Percentiles rank a stretch among this genome's conserved stretches.
Evolutionary conservation across 2,888 invertebrate genomes (phyloP).

Genomic region (Notodonta dromedarius): DNA sequence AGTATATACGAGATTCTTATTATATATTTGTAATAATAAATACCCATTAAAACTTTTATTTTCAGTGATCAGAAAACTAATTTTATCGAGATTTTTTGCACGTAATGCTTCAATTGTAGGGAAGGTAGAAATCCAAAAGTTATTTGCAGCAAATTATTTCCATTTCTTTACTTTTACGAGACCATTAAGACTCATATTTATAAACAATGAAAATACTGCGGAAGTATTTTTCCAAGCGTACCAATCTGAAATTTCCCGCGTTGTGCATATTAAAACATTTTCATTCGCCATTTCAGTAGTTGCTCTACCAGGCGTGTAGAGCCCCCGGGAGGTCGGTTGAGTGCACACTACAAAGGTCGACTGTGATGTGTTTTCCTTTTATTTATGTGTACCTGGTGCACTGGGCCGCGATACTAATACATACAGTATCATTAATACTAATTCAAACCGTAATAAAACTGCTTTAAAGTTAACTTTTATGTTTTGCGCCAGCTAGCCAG

Average conservation of each 20-base stretch:
- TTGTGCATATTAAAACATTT: slow-evolving; percentile 66
- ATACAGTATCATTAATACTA: slow-evolving; percentile 6
- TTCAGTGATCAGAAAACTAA: no score
- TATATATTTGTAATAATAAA: no score
- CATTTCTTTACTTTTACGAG: no score
- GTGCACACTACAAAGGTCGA: slow-evolving; percentile 70
- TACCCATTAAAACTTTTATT: no score
- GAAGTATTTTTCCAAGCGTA: slow-evolving; percentile 44
- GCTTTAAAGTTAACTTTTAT: not conserved
- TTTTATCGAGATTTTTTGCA: no score
- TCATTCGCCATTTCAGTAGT: slow-evolving; percentile 67
- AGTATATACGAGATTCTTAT: no score
- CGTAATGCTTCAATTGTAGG: no score
- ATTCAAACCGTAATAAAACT: slow-evolving; percentile 1
- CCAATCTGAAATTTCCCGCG: slow-evolving; percentile 54
- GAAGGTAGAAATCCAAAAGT: no score
- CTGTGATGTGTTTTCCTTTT: slow-evolving; percentile 67
- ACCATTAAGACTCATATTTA: not conserved
- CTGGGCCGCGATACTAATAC: slow-evolving; percentile 33
- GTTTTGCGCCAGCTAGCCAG: not conserved
- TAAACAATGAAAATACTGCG: slow-evolving; percentile 5
- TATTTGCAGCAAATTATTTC: no score
- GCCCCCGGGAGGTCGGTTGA: slow-evolving; percentile 67
- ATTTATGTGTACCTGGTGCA: slow-evolving; percentile 65
- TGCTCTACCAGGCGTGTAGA: slow-evolving; percentile 61